Conservation (phyloP, 2,888 invertebrate genomes). For the Hemithea aestivaria region DNA sequence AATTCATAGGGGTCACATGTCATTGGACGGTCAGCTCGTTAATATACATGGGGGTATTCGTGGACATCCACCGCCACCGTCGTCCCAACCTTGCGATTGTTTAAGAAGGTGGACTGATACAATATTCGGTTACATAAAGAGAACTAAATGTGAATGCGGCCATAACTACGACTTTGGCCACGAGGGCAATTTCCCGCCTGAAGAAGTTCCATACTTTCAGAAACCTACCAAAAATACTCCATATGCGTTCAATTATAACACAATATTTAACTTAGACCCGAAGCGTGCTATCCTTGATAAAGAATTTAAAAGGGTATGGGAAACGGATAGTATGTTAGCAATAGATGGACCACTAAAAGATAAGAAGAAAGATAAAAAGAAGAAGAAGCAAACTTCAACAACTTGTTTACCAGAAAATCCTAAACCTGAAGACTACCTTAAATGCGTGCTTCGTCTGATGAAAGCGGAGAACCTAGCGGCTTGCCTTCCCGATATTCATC, state of each 20-base stretch:
- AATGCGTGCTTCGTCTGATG: constrained; percentile 54
- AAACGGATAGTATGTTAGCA: constrained; percentile 56
- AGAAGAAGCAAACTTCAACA: constrained; percentile 37
- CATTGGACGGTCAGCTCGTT: constrained; percentile 37
- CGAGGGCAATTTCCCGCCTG: constrained; percentile 49
- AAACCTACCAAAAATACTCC: constrained; percentile 47
- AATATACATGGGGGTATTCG: constrained; percentile 58
- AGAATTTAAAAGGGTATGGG: constrained; percentile 60
- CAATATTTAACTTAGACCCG: constrained; percentile 56
- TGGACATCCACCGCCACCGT: constrained; percentile 38
- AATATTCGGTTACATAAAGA: constrained; percentile 47
- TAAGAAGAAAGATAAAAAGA: constrained; percentile 42
- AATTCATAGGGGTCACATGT: constrained; percentile 59
- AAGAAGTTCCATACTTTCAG: constrained; percentile 56
- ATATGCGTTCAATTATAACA: constrained; percentile 52
- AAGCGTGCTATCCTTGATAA: constrained; percentile 49
- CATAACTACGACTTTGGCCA: constrained; percentile 60
- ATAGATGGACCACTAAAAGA: constrained; percentile 32
- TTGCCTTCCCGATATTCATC: constrained; percentile 57
- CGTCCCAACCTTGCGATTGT: constrained; percentile 55
- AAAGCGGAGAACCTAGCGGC: constrained; percentile 55
- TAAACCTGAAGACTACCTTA: constrained; percentile 55
- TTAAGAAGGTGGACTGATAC: constrained; percentile 50
- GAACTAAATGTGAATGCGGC: constrained; percentile 57
- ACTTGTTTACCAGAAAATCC: constrained; percentile 53